Conservation (phyloP, 1,140 invertebrate species). For the Holcopasites calliopsidis region DNA sequence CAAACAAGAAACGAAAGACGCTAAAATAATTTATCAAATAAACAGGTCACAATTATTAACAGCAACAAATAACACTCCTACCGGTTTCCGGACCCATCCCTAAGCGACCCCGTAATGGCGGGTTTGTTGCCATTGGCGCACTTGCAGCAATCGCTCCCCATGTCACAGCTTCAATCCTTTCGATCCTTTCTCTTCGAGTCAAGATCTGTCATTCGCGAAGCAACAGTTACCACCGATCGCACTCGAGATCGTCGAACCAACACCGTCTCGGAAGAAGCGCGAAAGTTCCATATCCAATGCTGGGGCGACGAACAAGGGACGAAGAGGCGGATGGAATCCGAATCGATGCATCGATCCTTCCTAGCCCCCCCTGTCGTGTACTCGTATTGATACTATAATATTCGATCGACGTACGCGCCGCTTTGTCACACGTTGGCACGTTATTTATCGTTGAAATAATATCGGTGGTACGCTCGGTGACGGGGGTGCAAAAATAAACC, state of each 20-base stretch:
- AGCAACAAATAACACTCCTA: slow-evolving; percentile 38
- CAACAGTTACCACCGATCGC: slow-evolving; percentile 14
- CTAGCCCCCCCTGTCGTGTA: neutral
- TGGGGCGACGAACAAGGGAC: neutral
- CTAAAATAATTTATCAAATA: neutral
- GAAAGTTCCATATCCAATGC: neutral
- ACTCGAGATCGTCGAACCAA: neutral
- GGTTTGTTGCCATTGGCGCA: slow-evolving; percentile 75
- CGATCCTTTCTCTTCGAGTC: neutral
- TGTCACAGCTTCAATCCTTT: slow-evolving; percentile 41
- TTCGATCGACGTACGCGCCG: neutral
- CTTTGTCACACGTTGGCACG: neutral
- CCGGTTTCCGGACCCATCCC: slow-evolving; percentile 65
- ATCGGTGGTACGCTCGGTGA: neutral
- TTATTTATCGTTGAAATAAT: neutral
- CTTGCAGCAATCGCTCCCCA: slow-evolving; percentile 81
- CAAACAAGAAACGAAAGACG: neutral
- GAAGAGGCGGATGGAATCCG: slow-evolving; percentile 25
- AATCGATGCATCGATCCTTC: slow-evolving; percentile 29
- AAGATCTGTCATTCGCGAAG: slow-evolving; percentile 1
- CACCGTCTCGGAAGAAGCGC: neutral
- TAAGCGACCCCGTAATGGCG: slow-evolving; percentile 51
- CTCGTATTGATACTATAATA: no score
- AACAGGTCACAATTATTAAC: accelerated
- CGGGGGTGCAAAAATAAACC: slow-evolving; percentile 35